Percentiles rank a stretch among this genome's conserved stretches.
These are phyloP conservation scores for Pogonomyrmex barbatus DNA, from an alignment of 1,140 invertebrate species.

Conservation along the genomic window DNA sequence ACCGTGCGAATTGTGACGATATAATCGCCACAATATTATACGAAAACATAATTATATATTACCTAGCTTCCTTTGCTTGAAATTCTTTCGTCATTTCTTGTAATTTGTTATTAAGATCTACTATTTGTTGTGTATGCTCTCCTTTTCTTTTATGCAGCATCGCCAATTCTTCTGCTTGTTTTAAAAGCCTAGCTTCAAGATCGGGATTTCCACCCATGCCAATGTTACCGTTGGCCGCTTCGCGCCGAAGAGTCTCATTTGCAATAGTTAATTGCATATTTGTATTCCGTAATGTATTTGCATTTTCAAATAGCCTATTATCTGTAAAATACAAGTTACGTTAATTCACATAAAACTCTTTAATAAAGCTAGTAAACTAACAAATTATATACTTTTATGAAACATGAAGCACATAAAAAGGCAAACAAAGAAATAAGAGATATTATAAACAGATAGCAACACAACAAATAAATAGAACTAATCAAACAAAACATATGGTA, in stretches of 20 bases:
- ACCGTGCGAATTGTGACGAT: too few species aligned
- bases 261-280: conserved; percentile 94
- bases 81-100: conserved; percentile 94
- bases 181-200: conserved; percentile 94
- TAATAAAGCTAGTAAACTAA: neutral
- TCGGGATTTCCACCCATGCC: conserved; percentile 84
- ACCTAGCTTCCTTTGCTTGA: conserved; percentile 91
- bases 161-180: conserved; percentile 96
- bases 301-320: conserved; percentile 94
- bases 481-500: conserved; percentile 28
- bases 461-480: neutral
- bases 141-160: conserved; percentile 95
- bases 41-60: conserved; percentile 71
- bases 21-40: neutral
- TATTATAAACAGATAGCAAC: neutral
- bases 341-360: neutral
- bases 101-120: conserved; percentile 94
- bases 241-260: conserved; percentile 92
- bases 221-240: conserved; percentile 84
- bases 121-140: conserved; percentile 97
- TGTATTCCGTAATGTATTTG: conserved; percentile 91
- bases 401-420: neutral
- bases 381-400: neutral
- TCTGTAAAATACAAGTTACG: conserved; percentile 88
- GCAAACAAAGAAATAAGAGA: neutral